These are phyloP conservation scores for Drosophila tristis DNA, from an alignment of 1,140 invertebrate species.

Conservation along the genomic window DNA sequence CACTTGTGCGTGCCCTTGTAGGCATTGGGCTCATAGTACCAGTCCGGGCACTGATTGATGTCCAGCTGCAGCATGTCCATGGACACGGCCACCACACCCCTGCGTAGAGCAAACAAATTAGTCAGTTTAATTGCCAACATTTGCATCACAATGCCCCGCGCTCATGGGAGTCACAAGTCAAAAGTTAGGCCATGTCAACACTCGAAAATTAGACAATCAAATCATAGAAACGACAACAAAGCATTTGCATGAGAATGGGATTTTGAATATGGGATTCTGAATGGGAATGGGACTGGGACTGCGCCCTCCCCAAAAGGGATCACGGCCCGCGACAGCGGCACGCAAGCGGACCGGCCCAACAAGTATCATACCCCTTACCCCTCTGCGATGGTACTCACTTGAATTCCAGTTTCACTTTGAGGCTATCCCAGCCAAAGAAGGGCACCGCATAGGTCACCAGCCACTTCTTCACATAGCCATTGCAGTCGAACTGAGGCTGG, in stretches of 20 bases:
- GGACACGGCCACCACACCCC: conserved; percentile 96
- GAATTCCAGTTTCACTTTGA: conserved; percentile 96
- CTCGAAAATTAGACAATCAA: conserved; percentile 78
- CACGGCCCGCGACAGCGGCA: conserved; percentile 64
- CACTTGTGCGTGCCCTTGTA: conserved; percentile 98
- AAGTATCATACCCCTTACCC: conserved; percentile 5
- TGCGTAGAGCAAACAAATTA: conserved; percentile 85
- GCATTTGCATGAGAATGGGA: conserved; percentile 64
- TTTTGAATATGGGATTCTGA: conserved; percentile 24
- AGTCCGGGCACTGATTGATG: conserved; percentile 97
- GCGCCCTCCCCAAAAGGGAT: conserved; percentile 49
- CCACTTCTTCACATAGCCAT: conserved; percentile 97
- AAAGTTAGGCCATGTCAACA: conserved; percentile 70
- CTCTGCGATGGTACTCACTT: conserved; percentile 89
- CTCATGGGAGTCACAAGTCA: conserved; percentile 51
- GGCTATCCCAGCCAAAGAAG: conserved; percentile 98
- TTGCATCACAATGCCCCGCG: conserved; percentile 63
- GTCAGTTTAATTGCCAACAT: conserved; percentile 73
- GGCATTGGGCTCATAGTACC: conserved; percentile 95
- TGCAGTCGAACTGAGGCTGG: conserved; percentile 96
- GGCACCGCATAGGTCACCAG: conserved; percentile 97
- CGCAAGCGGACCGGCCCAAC: conserved; percentile 65
- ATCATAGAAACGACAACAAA: conserved; percentile 25
- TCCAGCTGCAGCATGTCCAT: conserved; percentile 96
- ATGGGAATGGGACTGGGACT: conserved; percentile 44